These are phyloP conservation scores for Proisotoma minuta DNA, from an alignment of 2,888 invertebrate genomes.

Conservation along the genomic window DNA sequence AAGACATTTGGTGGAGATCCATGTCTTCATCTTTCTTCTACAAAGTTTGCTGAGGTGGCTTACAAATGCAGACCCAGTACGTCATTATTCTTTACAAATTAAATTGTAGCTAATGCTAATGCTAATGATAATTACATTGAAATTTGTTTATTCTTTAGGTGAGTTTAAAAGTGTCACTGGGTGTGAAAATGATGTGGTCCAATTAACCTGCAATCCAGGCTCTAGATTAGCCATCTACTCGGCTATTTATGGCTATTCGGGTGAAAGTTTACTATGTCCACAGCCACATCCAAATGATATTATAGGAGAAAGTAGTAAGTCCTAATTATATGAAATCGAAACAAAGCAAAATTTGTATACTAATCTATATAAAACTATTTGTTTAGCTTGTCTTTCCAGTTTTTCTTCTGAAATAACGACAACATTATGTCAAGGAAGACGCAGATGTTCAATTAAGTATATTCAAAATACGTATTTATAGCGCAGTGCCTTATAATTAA, in stretches of 20 bases:
- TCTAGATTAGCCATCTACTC: conserved; percentile 87
- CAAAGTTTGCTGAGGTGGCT: conserved; percentile 90
- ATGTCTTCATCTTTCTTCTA: conserved; percentile 80
- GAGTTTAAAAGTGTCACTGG: conserved; percentile 90
- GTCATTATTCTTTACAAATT: conserved; percentile 51
- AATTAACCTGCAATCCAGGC: conserved; percentile 79
- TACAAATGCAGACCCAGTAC: conserved; percentile 97
- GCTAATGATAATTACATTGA: background rate
- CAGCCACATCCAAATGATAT: no score
- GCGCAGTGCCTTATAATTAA: background rate
- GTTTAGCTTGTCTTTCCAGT: conserved; percentile 52
- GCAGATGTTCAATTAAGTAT: no score
- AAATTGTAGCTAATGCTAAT: background rate
- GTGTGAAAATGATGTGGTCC: conserved; percentile 84
- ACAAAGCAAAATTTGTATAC: no score
- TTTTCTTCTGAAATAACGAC: conserved; percentile 53
- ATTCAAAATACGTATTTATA: no score
- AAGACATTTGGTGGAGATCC: conserved; percentile 78
- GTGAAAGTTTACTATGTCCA: conserved; percentile 80
- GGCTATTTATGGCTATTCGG: conserved; percentile 84
- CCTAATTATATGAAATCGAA: no score
- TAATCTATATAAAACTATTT: no score
- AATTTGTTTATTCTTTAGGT: conserved; percentile 59
- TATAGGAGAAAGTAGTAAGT: no score
- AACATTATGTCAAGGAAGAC: no score